Percentiles rank a stretch among this genome's conserved stretches.
phyloP scores from a whole-genome alignment of 2,888 invertebrate species.

The Agriotes lineatus region DNA sequence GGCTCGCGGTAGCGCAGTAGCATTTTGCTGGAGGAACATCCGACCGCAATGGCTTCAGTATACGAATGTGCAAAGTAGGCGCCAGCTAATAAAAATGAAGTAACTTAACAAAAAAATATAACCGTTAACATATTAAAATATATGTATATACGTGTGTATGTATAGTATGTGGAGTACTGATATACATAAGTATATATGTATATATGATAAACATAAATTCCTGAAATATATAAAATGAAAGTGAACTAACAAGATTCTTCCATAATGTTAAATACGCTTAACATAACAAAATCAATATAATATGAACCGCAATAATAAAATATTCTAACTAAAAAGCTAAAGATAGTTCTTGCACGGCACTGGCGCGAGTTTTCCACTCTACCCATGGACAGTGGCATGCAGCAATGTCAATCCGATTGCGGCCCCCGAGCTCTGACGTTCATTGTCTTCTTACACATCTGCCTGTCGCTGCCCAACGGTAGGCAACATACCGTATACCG shows the following conservation, averaged over 20 bases:
- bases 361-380: slow-evolving; percentile 60
- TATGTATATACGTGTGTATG: slow-evolving; percentile 65
- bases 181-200: slow-evolving; percentile 62
- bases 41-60: slow-evolving; percentile 63
- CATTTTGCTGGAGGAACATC: slow-evolving; percentile 61
- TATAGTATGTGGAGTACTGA: slow-evolving; percentile 55
- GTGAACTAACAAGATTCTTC: slow-evolving; percentile 52
- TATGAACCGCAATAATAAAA: slow-evolving; percentile 50
- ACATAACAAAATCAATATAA: slow-evolving; percentile 49
- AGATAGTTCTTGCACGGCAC: slow-evolving; percentile 57
- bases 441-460: slow-evolving; percentile 66
- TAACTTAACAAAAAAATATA: slow-evolving; percentile 59
- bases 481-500: slow-evolving; percentile 48
- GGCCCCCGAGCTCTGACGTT: slow-evolving; percentile 64
- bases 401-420: slow-evolving; percentile 64
- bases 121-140: slow-evolving; percentile 58
- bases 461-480: slow-evolving; percentile 67
- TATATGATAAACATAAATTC: slow-evolving; percentile 56
- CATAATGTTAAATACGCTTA: slow-evolving; percentile 37
- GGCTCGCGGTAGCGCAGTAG: slow-evolving; percentile 65
- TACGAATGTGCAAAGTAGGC: slow-evolving; percentile 65
- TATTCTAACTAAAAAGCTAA: slow-evolving; percentile 44
- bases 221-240: slow-evolving; percentile 55
- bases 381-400: slow-evolving; percentile 64
- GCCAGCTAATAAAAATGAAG: slow-evolving; percentile 64